Evolutionary conservation across 1,140 invertebrate genomes (phyloP).

Genomic region (Acromyrmex echinatior): DNA sequence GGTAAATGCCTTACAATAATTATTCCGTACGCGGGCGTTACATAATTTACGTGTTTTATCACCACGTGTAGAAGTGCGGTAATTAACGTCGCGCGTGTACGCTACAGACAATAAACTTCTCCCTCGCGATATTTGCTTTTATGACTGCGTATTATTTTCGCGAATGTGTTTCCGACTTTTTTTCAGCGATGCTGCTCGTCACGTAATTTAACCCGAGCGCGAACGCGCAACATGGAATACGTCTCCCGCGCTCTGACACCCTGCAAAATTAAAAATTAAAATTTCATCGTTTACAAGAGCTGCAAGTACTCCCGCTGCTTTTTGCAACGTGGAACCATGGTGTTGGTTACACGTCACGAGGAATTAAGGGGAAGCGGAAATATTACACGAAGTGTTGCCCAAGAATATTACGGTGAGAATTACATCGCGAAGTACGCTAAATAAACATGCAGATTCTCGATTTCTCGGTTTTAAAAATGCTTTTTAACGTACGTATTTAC

Average conservation of each 20-base stretch:
- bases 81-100: conserved; percentile 51
- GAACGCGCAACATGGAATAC: conserved; percentile 4
- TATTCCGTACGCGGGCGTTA: neutral
- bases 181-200: conserved; percentile 46
- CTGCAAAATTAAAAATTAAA: conserved; percentile 73
- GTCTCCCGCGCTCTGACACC: conserved; percentile 45
- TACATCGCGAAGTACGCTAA: conserved; percentile 41
- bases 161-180: conserved; percentile 42
- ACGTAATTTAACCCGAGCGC: conserved; percentile 67
- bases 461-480: conserved; percentile 34
- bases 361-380: conserved; percentile 64
- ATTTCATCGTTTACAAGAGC: conserved; percentile 72
- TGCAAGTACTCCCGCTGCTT: conserved; percentile 36
- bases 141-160: conserved; percentile 67
- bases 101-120: conserved; percentile 53
- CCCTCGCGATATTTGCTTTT: conserved; percentile 54
- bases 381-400: conserved; percentile 51
- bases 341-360: conserved; percentile 51
- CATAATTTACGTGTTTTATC: conserved; percentile 26
- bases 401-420: conserved; percentile 58
- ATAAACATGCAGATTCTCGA: conserved; percentile 49
- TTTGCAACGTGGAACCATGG: conserved; percentile 35
- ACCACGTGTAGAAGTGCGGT: conserved; percentile 30
- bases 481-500: neutral
- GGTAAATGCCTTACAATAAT: neutral